A percentile compares a stretch with the other conserved stretches of the same genome.
phyloP scores from a whole-genome alignment of 92 coral and sea anemone species.

The Epizoanthus illoricatus region DNA sequence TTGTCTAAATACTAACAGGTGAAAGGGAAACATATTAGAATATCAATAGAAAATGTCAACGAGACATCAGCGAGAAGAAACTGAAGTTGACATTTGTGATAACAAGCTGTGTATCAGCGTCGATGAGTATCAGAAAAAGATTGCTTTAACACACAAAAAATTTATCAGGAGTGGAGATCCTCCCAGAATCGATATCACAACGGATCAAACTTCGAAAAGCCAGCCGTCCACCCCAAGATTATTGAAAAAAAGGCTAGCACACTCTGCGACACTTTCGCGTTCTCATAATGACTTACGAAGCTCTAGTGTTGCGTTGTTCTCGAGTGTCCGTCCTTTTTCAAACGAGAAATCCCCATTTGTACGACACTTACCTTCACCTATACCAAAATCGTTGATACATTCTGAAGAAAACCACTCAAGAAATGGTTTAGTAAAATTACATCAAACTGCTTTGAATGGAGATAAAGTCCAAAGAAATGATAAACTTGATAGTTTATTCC shows the following conservation, averaged over 20 bases:
- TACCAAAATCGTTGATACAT: neutral
- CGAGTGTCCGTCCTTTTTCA: slow-evolving; percentile 6
- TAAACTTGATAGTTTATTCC: neutral
- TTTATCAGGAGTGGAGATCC: neutral
- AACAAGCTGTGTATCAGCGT: neutral
- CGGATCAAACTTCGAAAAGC: neutral
- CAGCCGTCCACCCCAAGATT: neutral
- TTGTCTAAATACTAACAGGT: slow-evolving; percentile 8
- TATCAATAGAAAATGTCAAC: slow-evolving; percentile 13
- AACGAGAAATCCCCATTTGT: neutral
- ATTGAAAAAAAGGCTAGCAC: neutral
- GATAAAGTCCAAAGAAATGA: neutral
- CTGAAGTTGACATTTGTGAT: slow-evolving; percentile 6
- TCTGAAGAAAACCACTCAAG: neutral
- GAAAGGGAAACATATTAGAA: slow-evolving; percentile 4
- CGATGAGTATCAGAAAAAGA: neutral
- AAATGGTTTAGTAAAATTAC: neutral
- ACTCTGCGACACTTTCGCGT: neutral
- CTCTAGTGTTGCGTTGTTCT: neutral
- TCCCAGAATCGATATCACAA: neutral
- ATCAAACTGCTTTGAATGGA: neutral
- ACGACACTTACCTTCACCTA: neutral
- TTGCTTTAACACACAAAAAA: neutral
- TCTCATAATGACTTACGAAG: neutral
- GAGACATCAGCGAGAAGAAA: neutral